Evolutionary conservation across 2,797 vertebrate genomes (phyloP).

Genomic region (Macropus fuliginosus): DNA sequence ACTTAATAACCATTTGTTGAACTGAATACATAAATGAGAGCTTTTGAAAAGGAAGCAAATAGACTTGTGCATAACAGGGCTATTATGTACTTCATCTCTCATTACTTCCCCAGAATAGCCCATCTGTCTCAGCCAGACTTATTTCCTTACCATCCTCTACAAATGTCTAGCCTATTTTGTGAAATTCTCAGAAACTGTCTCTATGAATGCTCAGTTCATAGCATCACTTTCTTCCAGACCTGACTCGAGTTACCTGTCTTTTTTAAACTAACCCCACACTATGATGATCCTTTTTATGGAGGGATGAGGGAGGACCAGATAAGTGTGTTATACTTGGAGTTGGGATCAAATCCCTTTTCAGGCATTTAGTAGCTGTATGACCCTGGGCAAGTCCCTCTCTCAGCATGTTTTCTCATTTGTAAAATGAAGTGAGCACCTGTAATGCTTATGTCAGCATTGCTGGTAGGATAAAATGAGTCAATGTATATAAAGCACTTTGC

Average conservation of each 20-base stretch:
- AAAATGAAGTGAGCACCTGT: neutral
- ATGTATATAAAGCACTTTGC: neutral
- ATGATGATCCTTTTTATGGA: neutral
- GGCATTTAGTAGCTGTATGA: neutral
- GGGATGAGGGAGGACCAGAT: neutral
- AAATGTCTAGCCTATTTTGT: slow-evolving; percentile 45
- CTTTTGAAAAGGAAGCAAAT: neutral
- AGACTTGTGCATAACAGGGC: neutral
- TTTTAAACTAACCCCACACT: slow-evolving; percentile 38
- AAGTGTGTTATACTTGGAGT: neutral
- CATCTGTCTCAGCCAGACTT: neutral
- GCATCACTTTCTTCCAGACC: slow-evolving; percentile 11
- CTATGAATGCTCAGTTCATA: slow-evolving; percentile 14
- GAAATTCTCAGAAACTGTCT: slow-evolving; percentile 38
- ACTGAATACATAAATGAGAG: neutral
- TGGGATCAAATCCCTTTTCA: neutral
- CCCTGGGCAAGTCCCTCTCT: neutral
- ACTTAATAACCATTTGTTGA: neutral
- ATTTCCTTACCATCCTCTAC: neutral
- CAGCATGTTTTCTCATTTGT: neutral
- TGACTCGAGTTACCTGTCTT: slow-evolving; percentile 13
- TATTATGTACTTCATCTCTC: slow-evolving; percentile 4
- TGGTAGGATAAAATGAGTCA: neutral
- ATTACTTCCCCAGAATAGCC: neutral
- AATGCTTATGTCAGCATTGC: neutral